Base-by-base conservation (phyloP, 2,888 invertebrate species). In the Acleris emargana region DNA sequence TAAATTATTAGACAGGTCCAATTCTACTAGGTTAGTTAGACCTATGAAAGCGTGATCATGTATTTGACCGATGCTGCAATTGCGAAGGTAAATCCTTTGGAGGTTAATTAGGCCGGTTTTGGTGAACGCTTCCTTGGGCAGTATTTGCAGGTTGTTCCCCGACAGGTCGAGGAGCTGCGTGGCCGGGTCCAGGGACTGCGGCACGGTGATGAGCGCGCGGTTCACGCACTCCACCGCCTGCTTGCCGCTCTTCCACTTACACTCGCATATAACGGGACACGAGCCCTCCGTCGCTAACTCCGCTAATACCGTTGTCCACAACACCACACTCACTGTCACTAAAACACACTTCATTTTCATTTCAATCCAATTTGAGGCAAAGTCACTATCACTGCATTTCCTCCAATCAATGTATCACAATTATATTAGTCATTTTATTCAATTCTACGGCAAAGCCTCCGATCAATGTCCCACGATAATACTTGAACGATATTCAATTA, bases 161-260 rank as follows among this genome's bases (percentile, higher is more conserved):
- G 97, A 97, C 84, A 97, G 94, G 89, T 98, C 97, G 81, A 98
- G 93, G 76, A 98, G 97, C 93, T 98, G 98, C 43, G 98, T 98
- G 75, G 96, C 97, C 50, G 96, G 95, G 86, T 97, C 97, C 72
- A 97, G 96, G 78, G 95, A 95, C 77, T 96, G 96, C 54, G 98
- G 98, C 73, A 98, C 96, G 63, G 96, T 95, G 78, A 96, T 97
- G 72, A 98, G 94, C 67, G 95, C 95, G 67, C 96, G 95, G 86
- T 97, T 96, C 81, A 95, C 95, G 88, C 98, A 98, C 90, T 97
- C 97, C 68, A 97, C 98, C 58, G 97, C 97, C 85, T 97, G 97
- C 87, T 98, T 98, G 74, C 98, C 98, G 78, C 96, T 96, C 89
- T 97, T 97, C 98, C 98, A 98, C 89, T 97, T 98, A 91, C 98